Evolutionary conservation across 2,113 vertebrate species (phyloP).

Genomic region (Hippoglossus stenolepis): DNA sequence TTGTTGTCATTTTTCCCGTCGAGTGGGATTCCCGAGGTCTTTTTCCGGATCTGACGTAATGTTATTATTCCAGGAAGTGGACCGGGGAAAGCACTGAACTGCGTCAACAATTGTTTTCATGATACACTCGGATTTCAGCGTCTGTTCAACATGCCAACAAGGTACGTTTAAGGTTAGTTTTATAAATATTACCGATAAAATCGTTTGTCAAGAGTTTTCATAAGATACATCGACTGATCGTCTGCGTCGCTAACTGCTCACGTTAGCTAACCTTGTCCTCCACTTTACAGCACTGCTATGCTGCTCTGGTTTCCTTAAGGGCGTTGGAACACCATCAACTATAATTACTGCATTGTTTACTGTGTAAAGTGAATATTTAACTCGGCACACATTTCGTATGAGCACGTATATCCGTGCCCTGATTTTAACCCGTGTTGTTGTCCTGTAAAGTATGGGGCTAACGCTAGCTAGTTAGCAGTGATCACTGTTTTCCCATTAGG

Average conservation of each 20-base stretch:
- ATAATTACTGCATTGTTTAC: not conserved
- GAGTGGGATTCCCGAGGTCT: constrained; percentile 27
- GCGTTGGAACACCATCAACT: not conserved
- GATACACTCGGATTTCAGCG: constrained; percentile 50
- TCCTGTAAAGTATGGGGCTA: not conserved
- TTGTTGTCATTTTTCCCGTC: not conserved
- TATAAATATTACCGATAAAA: not conserved
- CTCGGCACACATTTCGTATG: not conserved
- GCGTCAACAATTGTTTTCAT: constrained; percentile 80
- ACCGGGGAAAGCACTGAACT: constrained; percentile 78
- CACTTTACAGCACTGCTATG: constrained; percentile 18
- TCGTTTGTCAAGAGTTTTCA: constrained; percentile 29
- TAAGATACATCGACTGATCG: constrained; percentile 6
- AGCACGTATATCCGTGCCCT: no score
- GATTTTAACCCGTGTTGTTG: no score
- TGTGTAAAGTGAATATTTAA: not conserved
- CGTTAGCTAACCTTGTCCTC: constrained; percentile 69
- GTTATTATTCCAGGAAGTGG: constrained; percentile 83
- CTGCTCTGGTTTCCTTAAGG: constrained; percentile 5
- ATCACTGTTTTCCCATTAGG: constrained; percentile 48
- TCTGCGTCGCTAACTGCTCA: constrained; percentile 44
- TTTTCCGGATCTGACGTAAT: constrained; percentile 72
- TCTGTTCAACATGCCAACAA: constrained; percentile 57
- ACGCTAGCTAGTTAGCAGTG: constrained; percentile 43
- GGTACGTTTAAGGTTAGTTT: constrained; percentile 64